Evolutionary conservation across 2,113 vertebrate species (phyloP).

Genomic region (Scomber japonicus): DNA sequence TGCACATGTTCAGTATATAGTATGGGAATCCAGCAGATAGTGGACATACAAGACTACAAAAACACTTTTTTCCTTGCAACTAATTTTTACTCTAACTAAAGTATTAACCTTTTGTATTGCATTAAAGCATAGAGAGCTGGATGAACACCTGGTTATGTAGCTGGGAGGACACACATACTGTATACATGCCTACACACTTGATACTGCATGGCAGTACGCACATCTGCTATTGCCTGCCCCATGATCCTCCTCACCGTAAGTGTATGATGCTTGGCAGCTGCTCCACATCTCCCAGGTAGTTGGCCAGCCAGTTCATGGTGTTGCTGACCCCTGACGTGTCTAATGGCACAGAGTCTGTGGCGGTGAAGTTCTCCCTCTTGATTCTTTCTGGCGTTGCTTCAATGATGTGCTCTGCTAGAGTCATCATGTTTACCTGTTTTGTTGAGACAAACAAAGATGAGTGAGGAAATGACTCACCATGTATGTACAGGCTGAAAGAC

Average conservation of each 20-base stretch:
- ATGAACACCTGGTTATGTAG: background rate
- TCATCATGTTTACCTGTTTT: constrained; percentile 96
- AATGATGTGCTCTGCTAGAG: constrained; percentile 97
- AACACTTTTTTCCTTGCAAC: too few relatives aligned
- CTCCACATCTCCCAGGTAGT: constrained; percentile 96
- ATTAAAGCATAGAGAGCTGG: too few relatives aligned
- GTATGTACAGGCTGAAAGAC: background rate
- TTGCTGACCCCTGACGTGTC: constrained; percentile 90
- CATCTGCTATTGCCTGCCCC: background rate
- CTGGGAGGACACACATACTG: constrained; percentile 3
- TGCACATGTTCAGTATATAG: background rate
- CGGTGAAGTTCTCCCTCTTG: constrained; percentile 94
- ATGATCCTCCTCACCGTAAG: constrained; percentile 86
- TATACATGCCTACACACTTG: background rate
- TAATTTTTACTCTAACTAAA: too few relatives aligned
- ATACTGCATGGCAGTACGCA: background rate
- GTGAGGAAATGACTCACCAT: background rate
- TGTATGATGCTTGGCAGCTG: constrained; percentile 94
- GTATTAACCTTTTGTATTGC: too few relatives aligned
- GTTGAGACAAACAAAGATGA: constrained; percentile 36
- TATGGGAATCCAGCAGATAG: background rate
- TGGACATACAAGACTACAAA: too few relatives aligned
- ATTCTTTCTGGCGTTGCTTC: constrained; percentile 97
- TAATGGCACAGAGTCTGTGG: constrained; percentile 86
- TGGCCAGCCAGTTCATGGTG: constrained; percentile 99